These are phyloP conservation scores for Reticulitermes lucifugus DNA, from an alignment of 2,888 invertebrate genomes.

Conservation along the genomic window DNA sequence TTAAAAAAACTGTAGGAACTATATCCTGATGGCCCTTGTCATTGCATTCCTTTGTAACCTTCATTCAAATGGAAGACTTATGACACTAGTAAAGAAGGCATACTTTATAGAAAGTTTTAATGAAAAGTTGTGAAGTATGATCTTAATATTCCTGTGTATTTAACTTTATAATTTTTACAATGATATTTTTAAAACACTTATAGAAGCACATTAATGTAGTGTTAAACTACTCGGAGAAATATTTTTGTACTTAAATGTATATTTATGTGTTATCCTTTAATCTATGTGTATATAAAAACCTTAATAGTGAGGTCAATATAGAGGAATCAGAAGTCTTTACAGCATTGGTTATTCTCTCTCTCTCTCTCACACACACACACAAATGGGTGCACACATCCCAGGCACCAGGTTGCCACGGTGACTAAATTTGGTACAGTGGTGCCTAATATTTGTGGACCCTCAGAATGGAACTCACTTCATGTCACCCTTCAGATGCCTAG, in stretches of 20 bases:
- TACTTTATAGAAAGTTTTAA: conserved; percentile 29
- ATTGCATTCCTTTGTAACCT: neutral
- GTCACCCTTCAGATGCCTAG: too few relatives aligned
- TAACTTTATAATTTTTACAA: conserved; percentile 32
- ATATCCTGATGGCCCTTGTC: neutral
- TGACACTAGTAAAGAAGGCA: neutral
- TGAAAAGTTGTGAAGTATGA: conserved; percentile 2
- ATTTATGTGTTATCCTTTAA: conserved; percentile 36
- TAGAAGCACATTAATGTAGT: conserved; percentile 36
- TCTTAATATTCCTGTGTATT: neutral
- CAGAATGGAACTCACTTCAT: too few relatives aligned
- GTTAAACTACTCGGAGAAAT: conserved; percentile 33
- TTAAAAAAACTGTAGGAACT: neutral
- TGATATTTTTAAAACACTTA: conserved; percentile 36
- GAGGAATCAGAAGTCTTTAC: neutral
- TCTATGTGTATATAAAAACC: conserved; percentile 8
- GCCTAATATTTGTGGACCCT: too few relatives aligned
- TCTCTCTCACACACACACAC: too few relatives aligned
- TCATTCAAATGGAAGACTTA: conserved; percentile 9
- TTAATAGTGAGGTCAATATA: neutral
- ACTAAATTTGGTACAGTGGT: too few relatives aligned
- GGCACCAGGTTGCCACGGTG: too few relatives aligned
- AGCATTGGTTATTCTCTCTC: neutral
- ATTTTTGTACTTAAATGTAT: conserved; percentile 41
- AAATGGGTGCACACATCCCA: too few relatives aligned